Evolutionary conservation across 2,797 vertebrate species (phyloP), one percentile per base, ranked within the genome.

Genomic region (Clarias pachynema): DNA sequence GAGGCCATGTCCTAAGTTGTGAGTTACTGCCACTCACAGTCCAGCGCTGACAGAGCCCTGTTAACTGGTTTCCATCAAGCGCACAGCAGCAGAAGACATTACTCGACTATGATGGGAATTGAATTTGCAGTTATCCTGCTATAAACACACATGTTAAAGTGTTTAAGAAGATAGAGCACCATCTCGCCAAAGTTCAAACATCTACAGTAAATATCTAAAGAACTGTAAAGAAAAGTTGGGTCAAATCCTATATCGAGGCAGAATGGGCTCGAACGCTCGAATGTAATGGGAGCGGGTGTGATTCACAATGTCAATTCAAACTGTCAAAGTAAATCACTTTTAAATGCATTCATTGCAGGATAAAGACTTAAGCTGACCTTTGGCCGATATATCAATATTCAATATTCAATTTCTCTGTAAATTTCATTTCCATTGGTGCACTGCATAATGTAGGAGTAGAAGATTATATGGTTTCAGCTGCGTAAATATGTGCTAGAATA

Each of bases 71-170:
- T 91, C 84, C 88, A 89, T 91, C 89, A 86, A 84, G 85, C 79
- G 77, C 86, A 88, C 89, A 90, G 89, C 79, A 89, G 87, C 86
- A 89, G 89, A 91, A 90, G 81, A 87, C 88, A 91, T 91, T 90
- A 90, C 90, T 14, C 2, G 12, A 53, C 87, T 89, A 59, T 31
- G 84, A 90, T 90, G 88, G 77, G 68, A 87, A 89, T 86, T 86
- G 82, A 84, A 88, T 90, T 86, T 89, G 83, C 85, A 77, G 84
- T 79, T 86, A 85, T 89, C 89, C 29, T 24, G 34, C 26, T 75
- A 18, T 75, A 75, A 75, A 90, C 88, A 89, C 85, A 86, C 86
- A 90, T 88, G 87, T 84, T 85, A 87, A 90, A 91, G 85, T 82
- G 85, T 86, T 91, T 87, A 86, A 87, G 81, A 60, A 24, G 9